Percentiles rank a stretch among this genome's conserved stretches.
Evolutionary conservation across 1,140 invertebrate species (phyloP).

Genomic region (Arctopsyche grandis): DNA sequence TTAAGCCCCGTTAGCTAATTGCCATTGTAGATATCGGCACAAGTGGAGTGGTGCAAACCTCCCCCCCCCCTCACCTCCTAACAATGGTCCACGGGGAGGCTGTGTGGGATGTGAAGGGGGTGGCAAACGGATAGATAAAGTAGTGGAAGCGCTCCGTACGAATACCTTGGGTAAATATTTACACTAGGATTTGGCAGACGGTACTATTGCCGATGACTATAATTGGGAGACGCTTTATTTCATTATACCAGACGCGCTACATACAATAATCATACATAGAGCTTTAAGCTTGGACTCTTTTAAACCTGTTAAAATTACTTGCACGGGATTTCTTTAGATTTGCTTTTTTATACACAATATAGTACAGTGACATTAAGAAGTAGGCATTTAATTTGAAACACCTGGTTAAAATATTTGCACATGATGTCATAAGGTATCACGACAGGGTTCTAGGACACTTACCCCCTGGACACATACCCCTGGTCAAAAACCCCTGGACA

Average conservation of each 20-base stretch:
- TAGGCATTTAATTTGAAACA: no score
- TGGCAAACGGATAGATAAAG: slow-evolving; percentile 39
- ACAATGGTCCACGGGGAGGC: slow-evolving; percentile 14
- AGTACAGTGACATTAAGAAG: no score
- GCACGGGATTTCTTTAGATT: no score
- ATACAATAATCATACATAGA: background rate
- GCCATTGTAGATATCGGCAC: slow-evolving; percentile 28
- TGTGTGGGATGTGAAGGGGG: background rate
- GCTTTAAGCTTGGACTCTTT: no score
- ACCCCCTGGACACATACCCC: no score
- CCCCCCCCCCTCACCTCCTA: background rate
- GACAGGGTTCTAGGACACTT: no score
- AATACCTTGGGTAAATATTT: slow-evolving; percentile 44
- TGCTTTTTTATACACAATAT: no score
- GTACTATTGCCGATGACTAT: slow-evolving; percentile 40
- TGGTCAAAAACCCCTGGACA: no score
- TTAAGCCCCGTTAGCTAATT: slow-evolving; percentile 24
- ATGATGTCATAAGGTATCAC: no score
- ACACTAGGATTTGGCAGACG: slow-evolving; percentile 41
- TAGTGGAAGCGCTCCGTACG: slow-evolving; percentile 25
- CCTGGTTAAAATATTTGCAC: no score
- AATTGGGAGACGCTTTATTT: slow-evolving; percentile 38
- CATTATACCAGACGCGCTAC: slow-evolving; percentile 20
- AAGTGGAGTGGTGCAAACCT: background rate
- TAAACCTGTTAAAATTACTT: no score